Evolutionary conservation across 2,888 invertebrate species (phyloP).

Genomic region (Drosophila fulvimacula): DNA sequence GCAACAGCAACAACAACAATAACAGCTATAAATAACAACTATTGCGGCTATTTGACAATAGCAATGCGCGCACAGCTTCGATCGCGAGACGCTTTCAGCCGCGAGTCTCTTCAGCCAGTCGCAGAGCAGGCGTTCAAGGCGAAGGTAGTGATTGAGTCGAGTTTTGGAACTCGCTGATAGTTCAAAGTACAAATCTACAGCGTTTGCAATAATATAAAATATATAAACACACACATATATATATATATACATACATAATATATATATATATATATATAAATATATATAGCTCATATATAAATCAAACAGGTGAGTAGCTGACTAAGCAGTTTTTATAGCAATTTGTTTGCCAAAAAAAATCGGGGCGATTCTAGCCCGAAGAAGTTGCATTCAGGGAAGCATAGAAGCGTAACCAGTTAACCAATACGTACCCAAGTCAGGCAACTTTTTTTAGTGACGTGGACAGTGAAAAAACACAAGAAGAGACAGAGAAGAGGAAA

Average conservation of each 20-base stretch:
- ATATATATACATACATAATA: conserved; percentile 17
- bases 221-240: conserved; percentile 24
- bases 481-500: conserved; percentile 26
- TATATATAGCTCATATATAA: conserved; percentile 10
- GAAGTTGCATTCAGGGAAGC: conserved; percentile 43
- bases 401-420: conserved; percentile 68
- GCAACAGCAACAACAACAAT: conserved; percentile 27
- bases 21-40: conserved; percentile 34
- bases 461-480: conserved; percentile 52
- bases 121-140: conserved; percentile 78
- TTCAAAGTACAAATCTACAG: conserved; percentile 57
- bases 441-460: conserved; percentile 68
- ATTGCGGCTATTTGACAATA: conserved; percentile 55
- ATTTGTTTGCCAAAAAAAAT: conserved; percentile 35
- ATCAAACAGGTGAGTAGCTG: conserved; percentile 65
- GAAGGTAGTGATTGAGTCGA: conserved; percentile 78
- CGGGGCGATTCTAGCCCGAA: conserved; percentile 61
- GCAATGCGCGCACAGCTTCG: conserved; percentile 42
- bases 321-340: conserved; percentile 34
- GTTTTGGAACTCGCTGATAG: conserved; percentile 23
- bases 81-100: conserved; percentile 51
- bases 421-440: conserved; percentile 42
- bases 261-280: conserved; percentile 13
- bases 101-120: conserved; percentile 36
- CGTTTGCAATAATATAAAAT: conserved; percentile 30